Evolutionary conservation across 2,888 invertebrate species (phyloP).

Genomic region (Epirrhoe alternata): DNA sequence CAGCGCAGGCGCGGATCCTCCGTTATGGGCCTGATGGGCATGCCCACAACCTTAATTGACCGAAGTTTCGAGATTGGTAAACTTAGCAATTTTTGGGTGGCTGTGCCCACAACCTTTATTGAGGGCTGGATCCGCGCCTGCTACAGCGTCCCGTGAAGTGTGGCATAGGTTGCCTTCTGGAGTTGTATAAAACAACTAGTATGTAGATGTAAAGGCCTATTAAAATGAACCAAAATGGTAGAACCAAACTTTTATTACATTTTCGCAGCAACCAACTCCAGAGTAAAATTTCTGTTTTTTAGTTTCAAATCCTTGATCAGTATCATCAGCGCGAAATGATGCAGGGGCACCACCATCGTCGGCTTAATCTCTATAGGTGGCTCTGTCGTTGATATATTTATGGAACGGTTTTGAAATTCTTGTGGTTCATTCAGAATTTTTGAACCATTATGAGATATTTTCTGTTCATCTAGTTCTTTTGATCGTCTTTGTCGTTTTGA

Average conservation of each 20-base stretch:
- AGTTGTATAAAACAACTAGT: too few relatives aligned
- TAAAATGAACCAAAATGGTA: too few relatives aligned
- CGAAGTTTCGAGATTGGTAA: too few relatives aligned
- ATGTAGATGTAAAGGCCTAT: too few relatives aligned
- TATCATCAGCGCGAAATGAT: constrained; percentile 42
- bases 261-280: constrained; percentile 53
- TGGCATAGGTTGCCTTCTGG: too few relatives aligned
- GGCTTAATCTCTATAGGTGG: constrained; percentile 29
- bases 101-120: too few relatives aligned
- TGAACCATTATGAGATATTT: neutral
- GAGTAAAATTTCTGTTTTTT: constrained; percentile 55
- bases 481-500: constrained; percentile 9
- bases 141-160: too few relatives aligned
- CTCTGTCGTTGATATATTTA: neutral
- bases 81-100: too few relatives aligned
- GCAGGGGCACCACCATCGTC: constrained; percentile 45
- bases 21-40: too few relatives aligned
- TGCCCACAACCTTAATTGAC: too few relatives aligned
- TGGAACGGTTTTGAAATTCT: neutral
- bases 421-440: neutral
- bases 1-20: too few relatives aligned
- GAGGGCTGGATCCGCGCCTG: too few relatives aligned
- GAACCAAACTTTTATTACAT: constrained; percentile 5
- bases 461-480: neutral
- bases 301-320: constrained; percentile 53